Percentiles rank a stretch among this genome's conserved stretches.
Conservation (phyloP, 2,888 invertebrate species). For the Pachydiplax longipennis region DNA sequence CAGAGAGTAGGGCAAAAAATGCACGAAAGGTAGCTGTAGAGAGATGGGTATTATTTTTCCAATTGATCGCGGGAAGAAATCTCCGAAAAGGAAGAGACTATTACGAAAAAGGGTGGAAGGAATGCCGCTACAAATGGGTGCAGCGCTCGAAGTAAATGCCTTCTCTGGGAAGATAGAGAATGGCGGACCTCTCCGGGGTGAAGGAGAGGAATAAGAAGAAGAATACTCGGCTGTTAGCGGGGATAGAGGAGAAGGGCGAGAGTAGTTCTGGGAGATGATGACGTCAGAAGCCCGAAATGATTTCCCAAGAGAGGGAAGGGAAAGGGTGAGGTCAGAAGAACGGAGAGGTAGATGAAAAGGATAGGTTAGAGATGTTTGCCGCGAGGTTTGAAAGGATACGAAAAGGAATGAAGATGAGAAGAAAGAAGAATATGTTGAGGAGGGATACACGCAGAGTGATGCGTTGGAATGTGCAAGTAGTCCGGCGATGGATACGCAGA, state of each 20-base stretch:
- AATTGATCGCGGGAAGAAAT: not conserved
- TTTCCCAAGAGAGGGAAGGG: not conserved
- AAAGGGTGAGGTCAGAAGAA: not conserved
- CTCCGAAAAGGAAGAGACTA: not conserved
- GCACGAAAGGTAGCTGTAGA: not conserved
- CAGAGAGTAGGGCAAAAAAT: not conserved
- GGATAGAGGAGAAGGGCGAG: not conserved
- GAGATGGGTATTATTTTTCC: not conserved
- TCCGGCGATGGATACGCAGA: not conserved
- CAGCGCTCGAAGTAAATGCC: not conserved
- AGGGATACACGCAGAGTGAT: not conserved
- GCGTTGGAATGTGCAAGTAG: not conserved
- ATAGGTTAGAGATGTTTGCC: not conserved
- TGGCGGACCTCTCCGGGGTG: not conserved
- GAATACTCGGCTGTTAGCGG: not conserved
- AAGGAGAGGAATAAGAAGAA: not conserved
- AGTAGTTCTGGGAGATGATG: not conserved
- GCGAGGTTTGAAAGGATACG: not conserved
- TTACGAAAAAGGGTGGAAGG: not conserved
- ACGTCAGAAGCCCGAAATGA: not conserved
- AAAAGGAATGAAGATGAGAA: not conserved
- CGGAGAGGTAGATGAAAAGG: not conserved
- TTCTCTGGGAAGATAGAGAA: not conserved
- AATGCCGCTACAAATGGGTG: not conserved
- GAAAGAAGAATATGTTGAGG: not conserved